Percentiles rank a stretch among this genome's conserved stretches.
phyloP scores from a whole-genome alignment of 2,888 invertebrate genomes.

The Plebejus melissa region DNA sequence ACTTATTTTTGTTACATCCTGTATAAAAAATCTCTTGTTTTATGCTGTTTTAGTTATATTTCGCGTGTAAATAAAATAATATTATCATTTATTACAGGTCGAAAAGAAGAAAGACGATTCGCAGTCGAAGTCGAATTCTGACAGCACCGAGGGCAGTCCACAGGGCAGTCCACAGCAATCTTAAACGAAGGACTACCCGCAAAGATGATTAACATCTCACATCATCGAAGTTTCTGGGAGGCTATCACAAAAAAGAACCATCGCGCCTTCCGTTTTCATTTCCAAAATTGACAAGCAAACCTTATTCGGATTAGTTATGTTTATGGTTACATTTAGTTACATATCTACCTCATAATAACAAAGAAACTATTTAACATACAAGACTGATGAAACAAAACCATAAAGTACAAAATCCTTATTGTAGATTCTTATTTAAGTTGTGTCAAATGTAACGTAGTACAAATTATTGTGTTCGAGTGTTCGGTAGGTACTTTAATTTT shows the following conservation, averaged over 20 bases:
- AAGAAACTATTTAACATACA: slow-evolving; percentile 48
- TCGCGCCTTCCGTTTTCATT: slow-evolving; percentile 16
- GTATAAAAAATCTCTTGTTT: not conserved
- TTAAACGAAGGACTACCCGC: slow-evolving; percentile 29
- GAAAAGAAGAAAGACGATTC: slow-evolving; percentile 66
- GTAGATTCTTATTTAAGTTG: slow-evolving; percentile 56
- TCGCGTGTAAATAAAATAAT: not conserved
- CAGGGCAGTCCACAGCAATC: slow-evolving; percentile 55
- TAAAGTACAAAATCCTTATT: slow-evolving; percentile 64
- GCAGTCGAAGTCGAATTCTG: slow-evolving; percentile 57
- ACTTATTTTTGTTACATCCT: no score
- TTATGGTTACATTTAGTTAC: slow-evolving; percentile 36
- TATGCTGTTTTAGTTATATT: not conserved
- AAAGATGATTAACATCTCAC: not conserved
- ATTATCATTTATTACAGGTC: slow-evolving; percentile 50
- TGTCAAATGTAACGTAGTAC: slow-evolving; percentile 69
- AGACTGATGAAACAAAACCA: slow-evolving; percentile 75
- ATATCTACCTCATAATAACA: slow-evolving; percentile 57
- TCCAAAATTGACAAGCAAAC: slow-evolving; percentile 27
- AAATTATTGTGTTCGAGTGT: slow-evolving; percentile 76
- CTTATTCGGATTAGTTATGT: slow-evolving; percentile 26
- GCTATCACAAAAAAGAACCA: not conserved
- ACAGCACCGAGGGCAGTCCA: slow-evolving; percentile 61
- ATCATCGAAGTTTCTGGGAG: slow-evolving; percentile 1
- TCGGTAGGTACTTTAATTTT: slow-evolving; percentile 60